These are phyloP conservation scores for Melanitta fusca DNA, from an alignment of 2,797 vertebrate species.

Conservation along the genomic window DNA sequence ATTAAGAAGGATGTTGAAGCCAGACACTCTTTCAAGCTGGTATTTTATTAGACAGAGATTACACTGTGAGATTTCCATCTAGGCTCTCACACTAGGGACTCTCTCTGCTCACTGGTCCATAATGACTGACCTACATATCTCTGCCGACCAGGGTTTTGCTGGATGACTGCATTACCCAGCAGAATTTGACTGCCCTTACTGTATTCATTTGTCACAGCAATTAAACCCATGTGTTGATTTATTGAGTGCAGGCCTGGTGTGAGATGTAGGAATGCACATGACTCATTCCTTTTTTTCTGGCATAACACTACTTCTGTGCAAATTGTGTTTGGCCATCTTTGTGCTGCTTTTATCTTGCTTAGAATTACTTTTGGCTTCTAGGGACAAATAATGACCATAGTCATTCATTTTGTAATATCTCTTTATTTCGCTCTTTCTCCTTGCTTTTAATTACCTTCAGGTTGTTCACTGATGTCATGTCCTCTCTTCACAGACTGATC, in stretches of 20 bases:
- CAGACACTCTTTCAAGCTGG: background rate
- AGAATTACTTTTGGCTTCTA: background rate
- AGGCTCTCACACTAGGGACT: background rate
- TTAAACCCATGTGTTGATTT: constrained; percentile 58
- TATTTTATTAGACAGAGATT: constrained; percentile 42
- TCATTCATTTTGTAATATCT: background rate
- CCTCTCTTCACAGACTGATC: background rate
- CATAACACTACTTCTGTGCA: background rate
- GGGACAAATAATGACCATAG: background rate
- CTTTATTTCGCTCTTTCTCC: background rate
- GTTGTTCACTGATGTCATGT: background rate
- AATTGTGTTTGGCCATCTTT: background rate
- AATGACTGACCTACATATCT: constrained; percentile 63
- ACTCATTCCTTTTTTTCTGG: background rate
- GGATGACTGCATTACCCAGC: constrained; percentile 18
- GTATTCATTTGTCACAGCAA: constrained; percentile 55
- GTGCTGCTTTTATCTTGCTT: background rate
- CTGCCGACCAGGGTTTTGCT: constrained; percentile 6
- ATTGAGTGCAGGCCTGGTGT: background rate
- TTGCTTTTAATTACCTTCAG: background rate
- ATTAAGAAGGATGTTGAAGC: constrained; percentile 28
- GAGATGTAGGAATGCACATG: background rate
- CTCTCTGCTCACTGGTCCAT: constrained; percentile 25
- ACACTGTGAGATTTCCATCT: constrained; percentile 13
- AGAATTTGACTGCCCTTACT: constrained; percentile 17